Base-by-base conservation (phyloP, 2,888 invertebrate species). In the Spicauda simplicius region DNA sequence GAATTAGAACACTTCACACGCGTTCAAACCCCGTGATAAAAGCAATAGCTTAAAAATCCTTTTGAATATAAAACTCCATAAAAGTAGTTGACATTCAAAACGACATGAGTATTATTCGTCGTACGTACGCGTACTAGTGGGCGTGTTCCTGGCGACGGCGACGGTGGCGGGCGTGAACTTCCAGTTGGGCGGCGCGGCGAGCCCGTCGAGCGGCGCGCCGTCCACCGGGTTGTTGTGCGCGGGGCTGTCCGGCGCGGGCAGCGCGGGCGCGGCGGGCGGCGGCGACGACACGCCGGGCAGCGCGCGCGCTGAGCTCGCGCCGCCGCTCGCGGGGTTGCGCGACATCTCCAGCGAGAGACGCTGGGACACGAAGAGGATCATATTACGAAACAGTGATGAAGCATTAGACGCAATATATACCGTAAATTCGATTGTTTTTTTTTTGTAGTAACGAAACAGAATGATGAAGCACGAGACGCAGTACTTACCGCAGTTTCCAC, bases 261-360 rank as follows among this genome's bases (percentile, higher is more conserved):
- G 64, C 41, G 71, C 76, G 3, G 75, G 72, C 30, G 76, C 67
- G 56, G 76, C 78, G 48, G 79, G 10, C 12, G 12, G 41, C 41
- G 41, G 12, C 41, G 41, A 7, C 41, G 14, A 7, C 41, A 14
- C 41, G 41, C 41, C 5, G 3, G 25, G 25, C 25, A 25, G 25
- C 25, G 25, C 25, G 25, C 25, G 25, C 41, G 41, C 41, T 14
- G 41, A 12, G 68, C 69, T 75, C 48, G 78, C 74, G 0, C 78
- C 68, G 18, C 80, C 86, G n/a, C 94, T 89, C 25, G 95, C 92
- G 0, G 95, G 94, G 84, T 95, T 96, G 67, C 95, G 94, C 2
- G 96, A 95, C 87, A 96, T 95, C 85, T 96, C 96, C 63, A 95
- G 93, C 0, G 95, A 94, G 60, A 96, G 87, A 70, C 96, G 94